Percentiles rank a stretch among this genome's conserved stretches.
phyloP scores from a whole-genome alignment of 2,797 vertebrate species.

The Sebastes itinus region DNA sequence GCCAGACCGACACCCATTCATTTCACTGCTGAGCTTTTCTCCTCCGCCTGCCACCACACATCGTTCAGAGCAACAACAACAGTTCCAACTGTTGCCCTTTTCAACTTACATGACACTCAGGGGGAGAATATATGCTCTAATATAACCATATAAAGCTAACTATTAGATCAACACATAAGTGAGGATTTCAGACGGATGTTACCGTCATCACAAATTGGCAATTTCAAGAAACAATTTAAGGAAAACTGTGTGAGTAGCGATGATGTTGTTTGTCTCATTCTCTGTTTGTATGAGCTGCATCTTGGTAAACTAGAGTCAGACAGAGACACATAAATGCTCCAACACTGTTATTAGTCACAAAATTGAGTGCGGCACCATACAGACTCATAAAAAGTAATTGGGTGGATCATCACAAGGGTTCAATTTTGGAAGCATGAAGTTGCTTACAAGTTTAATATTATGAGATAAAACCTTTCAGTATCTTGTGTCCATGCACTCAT shows the following conservation, averaged over 20 bases:
- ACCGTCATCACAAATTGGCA: not conserved
- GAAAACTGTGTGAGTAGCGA: not conserved
- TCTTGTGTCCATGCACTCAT: not conserved
- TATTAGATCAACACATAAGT: not conserved
- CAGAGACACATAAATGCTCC: not conserved
- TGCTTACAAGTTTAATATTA: not conserved
- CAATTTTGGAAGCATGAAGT: not conserved
- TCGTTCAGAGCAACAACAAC: not conserved
- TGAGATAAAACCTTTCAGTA: not conserved
- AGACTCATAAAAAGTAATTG: not conserved
- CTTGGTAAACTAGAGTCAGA: not conserved
- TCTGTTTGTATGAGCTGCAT: not conserved
- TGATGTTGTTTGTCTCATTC: not conserved
- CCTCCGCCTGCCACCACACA: not conserved
- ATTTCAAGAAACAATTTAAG: not conserved
- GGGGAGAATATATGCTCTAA: not conserved
- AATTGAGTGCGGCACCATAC: not conserved
- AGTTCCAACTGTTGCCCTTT: not conserved
- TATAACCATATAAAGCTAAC: not conserved
- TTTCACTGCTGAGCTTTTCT: constrained; percentile 6
- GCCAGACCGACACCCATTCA: not conserved
- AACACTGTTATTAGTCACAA: not conserved
- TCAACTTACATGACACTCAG: not conserved
- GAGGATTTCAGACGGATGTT: not conserved
- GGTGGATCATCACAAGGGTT: not conserved